These are phyloP conservation scores for Lepus europaeus DNA, from an alignment of 2,113 vertebrate species.

Conservation along the genomic window DNA sequence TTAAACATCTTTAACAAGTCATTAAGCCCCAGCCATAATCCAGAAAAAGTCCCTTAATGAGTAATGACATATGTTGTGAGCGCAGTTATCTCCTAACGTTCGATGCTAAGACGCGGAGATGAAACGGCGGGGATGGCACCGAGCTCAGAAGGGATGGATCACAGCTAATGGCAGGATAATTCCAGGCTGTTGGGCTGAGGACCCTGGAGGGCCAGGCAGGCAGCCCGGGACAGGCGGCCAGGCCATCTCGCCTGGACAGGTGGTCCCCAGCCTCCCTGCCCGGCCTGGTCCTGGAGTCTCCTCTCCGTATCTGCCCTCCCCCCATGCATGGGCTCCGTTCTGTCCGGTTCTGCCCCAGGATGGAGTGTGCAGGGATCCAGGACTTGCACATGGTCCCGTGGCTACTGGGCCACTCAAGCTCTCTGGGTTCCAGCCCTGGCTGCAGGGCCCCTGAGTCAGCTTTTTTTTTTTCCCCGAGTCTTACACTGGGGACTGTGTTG, in stretches of 20 bases:
- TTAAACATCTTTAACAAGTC: constrained; percentile 99
- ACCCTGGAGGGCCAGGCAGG: constrained; percentile 85
- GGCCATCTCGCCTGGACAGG: not conserved
- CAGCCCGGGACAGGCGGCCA: not conserved
- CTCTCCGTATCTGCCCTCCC: not conserved
- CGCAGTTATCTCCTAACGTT: constrained; percentile 97
- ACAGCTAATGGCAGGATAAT: constrained; percentile 98
- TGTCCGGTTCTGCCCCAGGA: not conserved
- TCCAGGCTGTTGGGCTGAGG: constrained; percentile 90
- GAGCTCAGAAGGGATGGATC: constrained; percentile 96
- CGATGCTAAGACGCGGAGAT: constrained; percentile 89
- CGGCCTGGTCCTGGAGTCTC: not conserved
- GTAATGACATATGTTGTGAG: constrained; percentile 98
- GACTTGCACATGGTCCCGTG: accelerated
- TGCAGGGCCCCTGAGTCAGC: not conserved
- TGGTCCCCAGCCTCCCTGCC: not conserved
- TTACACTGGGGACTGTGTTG: not conserved
- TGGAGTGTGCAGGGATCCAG: not conserved
- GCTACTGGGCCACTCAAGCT: not conserved
- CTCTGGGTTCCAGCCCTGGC: not conserved
- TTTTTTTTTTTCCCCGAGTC: not conserved
- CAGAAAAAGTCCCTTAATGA: constrained; percentile 96
- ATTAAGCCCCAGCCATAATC: constrained; percentile 97
- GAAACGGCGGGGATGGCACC: constrained; percentile 95
- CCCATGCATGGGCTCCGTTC: not conserved